Percentiles rank a stretch among this genome's conserved stretches.
These are phyloP conservation scores for Bagarius yarrelli DNA, from an alignment of 2,113 vertebrate species.

Conservation along the genomic window DNA sequence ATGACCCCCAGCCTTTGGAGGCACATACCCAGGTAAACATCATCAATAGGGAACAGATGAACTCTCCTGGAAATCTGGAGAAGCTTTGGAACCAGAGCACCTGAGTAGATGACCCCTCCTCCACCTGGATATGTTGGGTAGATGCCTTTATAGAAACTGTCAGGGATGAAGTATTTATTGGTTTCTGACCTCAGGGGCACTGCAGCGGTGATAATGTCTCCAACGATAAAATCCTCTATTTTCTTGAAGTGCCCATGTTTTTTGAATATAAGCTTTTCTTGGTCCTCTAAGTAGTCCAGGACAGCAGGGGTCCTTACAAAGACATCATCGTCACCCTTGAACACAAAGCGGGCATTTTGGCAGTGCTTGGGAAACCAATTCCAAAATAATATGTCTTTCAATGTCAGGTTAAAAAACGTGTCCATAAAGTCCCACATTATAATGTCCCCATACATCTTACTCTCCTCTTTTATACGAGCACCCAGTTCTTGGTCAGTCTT, in stretches of 20 bases:
- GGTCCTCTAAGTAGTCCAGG: constrained; percentile 57
- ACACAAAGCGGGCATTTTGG: constrained; percentile 57
- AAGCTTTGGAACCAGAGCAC: constrained; percentile 61
- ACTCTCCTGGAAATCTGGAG: constrained; percentile 58
- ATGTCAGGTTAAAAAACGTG: constrained; percentile 74
- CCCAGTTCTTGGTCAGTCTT: constrained; percentile 15
- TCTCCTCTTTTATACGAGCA: constrained; percentile 51
- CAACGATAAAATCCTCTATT: constrained; percentile 64
- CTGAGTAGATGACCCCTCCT: constrained; percentile 72
- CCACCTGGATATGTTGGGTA: constrained; percentile 72
- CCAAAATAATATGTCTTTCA: constrained; percentile 77
- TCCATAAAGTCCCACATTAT: constrained; percentile 75
- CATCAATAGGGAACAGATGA: constrained; percentile 74
- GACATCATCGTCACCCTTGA: constrained; percentile 76
- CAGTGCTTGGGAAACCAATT: constrained; percentile 66
- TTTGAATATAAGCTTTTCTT: constrained; percentile 35
- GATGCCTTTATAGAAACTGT: constrained; percentile 65
- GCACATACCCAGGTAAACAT: constrained; percentile 77
- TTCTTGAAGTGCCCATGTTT: background rate
- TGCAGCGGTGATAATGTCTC: constrained; percentile 61
- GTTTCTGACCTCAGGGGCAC: constrained; percentile 33
- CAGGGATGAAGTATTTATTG: constrained; percentile 72
- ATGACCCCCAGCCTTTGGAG: constrained; percentile 60
- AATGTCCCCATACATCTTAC: constrained; percentile 60
- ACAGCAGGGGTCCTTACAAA: constrained; percentile 68